A percentile compares a stretch with the other conserved stretches of the same genome.
phyloP scores from a whole-genome alignment of 1,140 invertebrate genomes.

The Anoplolepis gracilipes region DNA sequence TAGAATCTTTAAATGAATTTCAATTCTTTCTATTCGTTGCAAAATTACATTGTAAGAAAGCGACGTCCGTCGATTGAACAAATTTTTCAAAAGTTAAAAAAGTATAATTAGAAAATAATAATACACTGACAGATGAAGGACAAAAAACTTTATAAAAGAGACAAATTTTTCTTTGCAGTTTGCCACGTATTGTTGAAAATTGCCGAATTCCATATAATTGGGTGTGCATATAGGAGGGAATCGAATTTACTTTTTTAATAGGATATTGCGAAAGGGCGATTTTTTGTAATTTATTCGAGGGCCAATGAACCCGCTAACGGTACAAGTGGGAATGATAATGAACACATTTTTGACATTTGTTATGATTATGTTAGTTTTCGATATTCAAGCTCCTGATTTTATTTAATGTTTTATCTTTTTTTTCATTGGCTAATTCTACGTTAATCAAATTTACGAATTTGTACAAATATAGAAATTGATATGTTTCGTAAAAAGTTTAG shows the following conservation, averaged over 20 bases:
- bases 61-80: too few relatives aligned
- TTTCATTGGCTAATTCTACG: too few relatives aligned
- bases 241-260: neutral
- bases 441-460: neutral
- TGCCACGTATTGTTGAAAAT: slow-evolving; percentile 66
- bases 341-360: slow-evolving; percentile 4
- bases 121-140: slow-evolving; percentile 24
- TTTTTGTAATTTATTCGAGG: slow-evolving; percentile 43
- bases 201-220: slow-evolving; percentile 18
- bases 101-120: slow-evolving; percentile 12
- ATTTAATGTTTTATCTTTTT: too few relatives aligned
- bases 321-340: slow-evolving; percentile 35
- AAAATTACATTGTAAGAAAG: too few relatives aligned
- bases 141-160: slow-evolving; percentile 12
- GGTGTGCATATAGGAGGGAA: too few relatives aligned
- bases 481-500: too few relatives aligned
- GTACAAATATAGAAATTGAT: neutral
- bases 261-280: slow-evolving; percentile 10
- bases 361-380: neutral
- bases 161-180: slow-evolving; percentile 23
- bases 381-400: neutral
- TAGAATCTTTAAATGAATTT: too few relatives aligned
- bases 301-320: slow-evolving; percentile 14
- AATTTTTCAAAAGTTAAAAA: too few relatives aligned
- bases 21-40: too few relatives aligned